Evolutionary conservation across 2,888 invertebrate species (phyloP).

Genomic region (Archips xylosteana): DNA sequence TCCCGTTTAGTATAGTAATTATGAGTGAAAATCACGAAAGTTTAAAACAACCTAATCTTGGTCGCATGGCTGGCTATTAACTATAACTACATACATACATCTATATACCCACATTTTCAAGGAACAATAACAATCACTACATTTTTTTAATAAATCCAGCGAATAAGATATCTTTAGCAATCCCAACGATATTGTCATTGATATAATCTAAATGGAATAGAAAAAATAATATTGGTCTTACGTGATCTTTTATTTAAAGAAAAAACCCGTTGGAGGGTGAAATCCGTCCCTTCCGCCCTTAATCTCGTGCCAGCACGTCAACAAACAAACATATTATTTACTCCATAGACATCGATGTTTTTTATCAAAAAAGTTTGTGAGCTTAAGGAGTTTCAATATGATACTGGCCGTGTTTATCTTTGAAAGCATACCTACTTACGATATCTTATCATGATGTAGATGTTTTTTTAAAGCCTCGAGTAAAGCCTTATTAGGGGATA

Average conservation of each 20-base stretch:
- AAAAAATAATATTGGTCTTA: slow-evolving; percentile 29
- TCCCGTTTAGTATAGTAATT: too few species aligned
- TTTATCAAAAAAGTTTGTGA: slow-evolving; percentile 19
- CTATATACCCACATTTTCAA: too few species aligned
- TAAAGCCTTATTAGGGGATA: slow-evolving; percentile 1
- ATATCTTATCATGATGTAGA: slow-evolving; percentile 22
- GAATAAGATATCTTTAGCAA: slow-evolving; percentile 25
- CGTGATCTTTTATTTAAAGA: slow-evolving; percentile 36
- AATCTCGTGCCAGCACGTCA: slow-evolving; percentile 39
- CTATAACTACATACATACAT: not conserved
- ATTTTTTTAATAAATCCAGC: not conserved
- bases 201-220: slow-evolving; percentile 35
- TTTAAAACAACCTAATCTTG: too few species aligned
- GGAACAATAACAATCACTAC: not conserved
- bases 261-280: slow-evolving; percentile 32
- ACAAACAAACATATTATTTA: slow-evolving; percentile 33
- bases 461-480: not conserved
- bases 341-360: slow-evolving; percentile 32
- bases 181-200: slow-evolving; percentile 19
- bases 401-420: slow-evolving; percentile 23
- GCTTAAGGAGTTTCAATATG: slow-evolving; percentile 9
- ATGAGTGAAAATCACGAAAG: too few species aligned
- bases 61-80: not conserved
- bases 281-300: slow-evolving; percentile 42
- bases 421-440: slow-evolving; percentile 16